These are phyloP conservation scores for Triplophysa yarkandensis DNA, from an alignment of 2,797 vertebrate species.

Conservation along the genomic window DNA sequence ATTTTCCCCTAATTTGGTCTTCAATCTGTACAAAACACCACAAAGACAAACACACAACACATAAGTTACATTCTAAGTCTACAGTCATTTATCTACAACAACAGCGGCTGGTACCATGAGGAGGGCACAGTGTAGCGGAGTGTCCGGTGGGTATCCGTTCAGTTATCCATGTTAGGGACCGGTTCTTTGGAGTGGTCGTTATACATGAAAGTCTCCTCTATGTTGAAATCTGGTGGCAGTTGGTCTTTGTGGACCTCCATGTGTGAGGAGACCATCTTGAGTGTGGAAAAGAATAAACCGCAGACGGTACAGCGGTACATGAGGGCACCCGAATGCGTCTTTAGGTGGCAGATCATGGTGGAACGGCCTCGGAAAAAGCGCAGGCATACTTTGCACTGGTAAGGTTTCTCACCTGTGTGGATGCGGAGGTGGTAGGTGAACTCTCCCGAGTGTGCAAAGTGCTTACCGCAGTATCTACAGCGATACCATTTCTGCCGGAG, in stretches of 20 bases:
- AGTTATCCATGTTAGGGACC: conserved; percentile 82
- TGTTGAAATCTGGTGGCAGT: conserved; percentile 92
- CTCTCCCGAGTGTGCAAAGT: conserved; percentile 96
- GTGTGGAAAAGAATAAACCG: conserved; percentile 93
- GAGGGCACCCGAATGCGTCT: conserved; percentile 94
- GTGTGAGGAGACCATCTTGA: conserved; percentile 96
- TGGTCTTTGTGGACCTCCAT: conserved; percentile 94
- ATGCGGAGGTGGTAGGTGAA: conserved; percentile 97
- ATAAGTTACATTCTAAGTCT: conserved; percentile 46
- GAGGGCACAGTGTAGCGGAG: conserved; percentile 30
- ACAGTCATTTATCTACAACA: conserved; percentile 31
- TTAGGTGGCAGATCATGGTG: conserved; percentile 98
- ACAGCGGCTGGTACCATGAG: too few relatives aligned
- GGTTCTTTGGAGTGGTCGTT: conserved; percentile 96
- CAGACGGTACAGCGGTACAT: conserved; percentile 98
- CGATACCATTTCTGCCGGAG: conserved; percentile 82
- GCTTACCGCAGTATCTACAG: conserved; percentile 93
- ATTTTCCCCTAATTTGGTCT: conserved; percentile 17
- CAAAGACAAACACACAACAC: conserved; percentile 33
- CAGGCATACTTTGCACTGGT: conserved; percentile 97
- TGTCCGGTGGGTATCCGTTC: conserved; percentile 59
- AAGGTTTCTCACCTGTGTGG: conserved; percentile 96
- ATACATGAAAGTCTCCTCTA: conserved; percentile 99
- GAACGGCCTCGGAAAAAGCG: conserved; percentile 97
- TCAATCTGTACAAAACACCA: conserved; percentile 4